A percentile compares a stretch with the other conserved stretches of the same genome.
Conservation (phyloP, 1,140 invertebrate genomes). For the Armadillidium nasatum region DNA sequence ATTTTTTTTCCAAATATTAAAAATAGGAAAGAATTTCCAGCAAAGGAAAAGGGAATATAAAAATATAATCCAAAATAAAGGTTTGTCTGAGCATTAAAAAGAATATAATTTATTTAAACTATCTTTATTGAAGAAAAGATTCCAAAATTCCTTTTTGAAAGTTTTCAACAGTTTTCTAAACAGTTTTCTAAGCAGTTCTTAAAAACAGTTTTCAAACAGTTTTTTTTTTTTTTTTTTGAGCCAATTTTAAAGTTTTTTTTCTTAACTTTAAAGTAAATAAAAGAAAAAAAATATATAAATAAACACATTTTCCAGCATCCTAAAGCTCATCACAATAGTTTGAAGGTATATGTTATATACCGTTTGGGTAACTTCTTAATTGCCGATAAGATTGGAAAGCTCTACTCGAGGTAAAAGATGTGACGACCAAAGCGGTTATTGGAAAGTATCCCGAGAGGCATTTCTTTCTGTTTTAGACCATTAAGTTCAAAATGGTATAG, state of each 20-base stretch:
- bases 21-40: too few species aligned
- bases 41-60: not conserved
- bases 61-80: not conserved
- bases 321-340: constrained; percentile 4
- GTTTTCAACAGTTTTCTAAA: too few species aligned
- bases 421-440: not conserved
- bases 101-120: not conserved
- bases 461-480: not conserved
- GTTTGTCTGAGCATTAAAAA: constrained; percentile 2
- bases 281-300: too few species aligned
- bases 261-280: too few species aligned
- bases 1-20: too few species aligned
- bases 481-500: not conserved
- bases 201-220: too few species aligned
- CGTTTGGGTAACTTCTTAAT: constrained; percentile 8
- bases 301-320: not conserved
- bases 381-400: not conserved
- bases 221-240: too few species aligned
- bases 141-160: too few species aligned
- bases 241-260: too few species aligned
- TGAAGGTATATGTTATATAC: not conserved
- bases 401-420: not conserved
- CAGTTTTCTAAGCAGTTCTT: too few species aligned
- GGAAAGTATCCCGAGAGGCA: not conserved
- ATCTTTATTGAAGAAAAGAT: not conserved